Evolutionary conservation across 1,140 invertebrate species (phyloP).

Genomic region (Saccostrea echinata): DNA sequence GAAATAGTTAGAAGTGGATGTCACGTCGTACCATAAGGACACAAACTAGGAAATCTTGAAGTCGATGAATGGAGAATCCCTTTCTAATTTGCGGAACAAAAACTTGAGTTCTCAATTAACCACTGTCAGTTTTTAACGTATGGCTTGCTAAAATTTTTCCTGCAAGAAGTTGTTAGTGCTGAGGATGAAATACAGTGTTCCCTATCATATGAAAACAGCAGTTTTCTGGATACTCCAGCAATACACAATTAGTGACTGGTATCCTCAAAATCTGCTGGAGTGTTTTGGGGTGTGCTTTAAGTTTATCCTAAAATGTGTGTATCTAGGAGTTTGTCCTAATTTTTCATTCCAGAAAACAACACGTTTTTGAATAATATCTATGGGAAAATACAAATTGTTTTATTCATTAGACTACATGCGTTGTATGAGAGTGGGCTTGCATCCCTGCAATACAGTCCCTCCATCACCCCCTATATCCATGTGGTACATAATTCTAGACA

Average conservation of each 20-base stretch:
- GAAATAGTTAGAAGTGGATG: background rate
- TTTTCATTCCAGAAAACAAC: background rate
- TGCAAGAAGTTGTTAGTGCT: conserved; percentile 21
- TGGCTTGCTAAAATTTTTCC: conserved; percentile 2
- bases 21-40: background rate
- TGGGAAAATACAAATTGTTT: too few relatives aligned
- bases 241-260: background rate
- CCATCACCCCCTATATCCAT: too few relatives aligned
- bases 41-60: background rate
- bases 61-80: background rate
- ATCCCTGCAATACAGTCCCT: too few relatives aligned
- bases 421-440: too few relatives aligned
- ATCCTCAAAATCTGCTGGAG: background rate
- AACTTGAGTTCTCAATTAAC: conserved; percentile 5
- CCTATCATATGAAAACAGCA: too few relatives aligned
- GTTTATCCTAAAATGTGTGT: background rate
- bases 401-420: too few relatives aligned
- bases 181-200: background rate
- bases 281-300: background rate
- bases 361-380: too few relatives aligned
- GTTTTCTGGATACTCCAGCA: background rate
- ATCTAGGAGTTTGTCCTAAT: background rate
- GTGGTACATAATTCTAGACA: too few relatives aligned
- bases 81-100: background rate
- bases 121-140: conserved; percentile 26